Evolutionary conservation across 2,888 invertebrate genomes (phyloP).

Genomic region (Operophtera brumata): DNA sequence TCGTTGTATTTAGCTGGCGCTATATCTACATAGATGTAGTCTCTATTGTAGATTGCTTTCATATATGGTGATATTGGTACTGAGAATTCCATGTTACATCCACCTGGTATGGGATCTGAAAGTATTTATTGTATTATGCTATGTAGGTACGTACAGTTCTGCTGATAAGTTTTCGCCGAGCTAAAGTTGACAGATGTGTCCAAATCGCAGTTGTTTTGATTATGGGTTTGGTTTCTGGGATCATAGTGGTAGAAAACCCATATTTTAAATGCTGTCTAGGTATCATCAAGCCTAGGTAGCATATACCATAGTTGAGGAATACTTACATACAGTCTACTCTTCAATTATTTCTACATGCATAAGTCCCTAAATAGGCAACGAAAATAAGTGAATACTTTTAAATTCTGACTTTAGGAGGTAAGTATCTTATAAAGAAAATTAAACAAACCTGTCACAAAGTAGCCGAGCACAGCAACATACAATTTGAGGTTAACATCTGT

Average conservation of each 20-base stretch:
- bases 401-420: not conserved
- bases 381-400: too few relatives aligned
- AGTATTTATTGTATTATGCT: constrained; percentile 27
- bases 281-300: too few relatives aligned
- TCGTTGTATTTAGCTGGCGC: constrained; percentile 70
- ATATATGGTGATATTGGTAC: constrained; percentile 83
- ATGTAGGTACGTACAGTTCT: not conserved
- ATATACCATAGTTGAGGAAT: too few relatives aligned
- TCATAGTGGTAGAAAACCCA: too few relatives aligned
- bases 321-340: too few relatives aligned
- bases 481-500: constrained; percentile 49
- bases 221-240: too few relatives aligned
- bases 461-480: constrained; percentile 78
- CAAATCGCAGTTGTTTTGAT: too few relatives aligned
- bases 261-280: too few relatives aligned
- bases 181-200: too few relatives aligned
- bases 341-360: too few relatives aligned
- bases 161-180: too few relatives aligned
- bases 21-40: constrained; percentile 76
- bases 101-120: constrained; percentile 89
- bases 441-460: constrained; percentile 68
- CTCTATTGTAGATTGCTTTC: constrained; percentile 50
- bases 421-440: not conserved
- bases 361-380: too few relatives aligned
- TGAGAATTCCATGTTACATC: constrained; percentile 86